Evolutionary conservation across 2,888 invertebrate species (phyloP).

Genomic region (Nebria brevicollis): DNA sequence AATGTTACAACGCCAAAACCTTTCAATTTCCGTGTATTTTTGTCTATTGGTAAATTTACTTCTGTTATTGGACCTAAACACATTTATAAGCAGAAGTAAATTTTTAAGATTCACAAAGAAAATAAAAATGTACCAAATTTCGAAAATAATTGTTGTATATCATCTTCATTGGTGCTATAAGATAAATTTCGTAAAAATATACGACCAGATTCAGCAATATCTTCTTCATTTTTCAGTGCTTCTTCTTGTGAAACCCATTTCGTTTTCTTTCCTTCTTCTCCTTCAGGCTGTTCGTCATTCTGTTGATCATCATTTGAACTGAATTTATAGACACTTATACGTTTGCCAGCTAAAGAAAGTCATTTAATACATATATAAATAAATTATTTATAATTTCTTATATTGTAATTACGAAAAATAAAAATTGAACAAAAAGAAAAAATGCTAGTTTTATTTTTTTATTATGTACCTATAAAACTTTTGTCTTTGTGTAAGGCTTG

Average conservation of each 20-base stretch:
- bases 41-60: constrained; percentile 89
- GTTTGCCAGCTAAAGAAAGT: constrained; percentile 66
- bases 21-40: constrained; percentile 81
- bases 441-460: too few relatives aligned
- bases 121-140: constrained; percentile 73
- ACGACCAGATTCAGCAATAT: constrained; percentile 88
- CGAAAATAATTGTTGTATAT: constrained; percentile 83
- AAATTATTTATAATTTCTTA: constrained; percentile 5
- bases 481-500: constrained; percentile 85
- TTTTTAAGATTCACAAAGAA: not conserved
- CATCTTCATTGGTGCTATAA: constrained; percentile 86
- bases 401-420: not conserved
- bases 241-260: constrained; percentile 75
- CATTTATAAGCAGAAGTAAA: constrained; percentile 27
- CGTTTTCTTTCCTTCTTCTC: constrained; percentile 56
- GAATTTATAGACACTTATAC: constrained; percentile 63
- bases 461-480: constrained; percentile 77
- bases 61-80: constrained; percentile 83
- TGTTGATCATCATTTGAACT: constrained; percentile 55
- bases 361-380: not conserved
- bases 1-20: constrained; percentile 94
- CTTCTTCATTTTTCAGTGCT: constrained; percentile 75
- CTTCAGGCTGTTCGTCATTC: constrained; percentile 49
- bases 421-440: too few relatives aligned
- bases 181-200: constrained; percentile 93